Evolutionary conservation across 2,113 vertebrate genomes (phyloP).

Genomic region (Zingel zingel): DNA sequence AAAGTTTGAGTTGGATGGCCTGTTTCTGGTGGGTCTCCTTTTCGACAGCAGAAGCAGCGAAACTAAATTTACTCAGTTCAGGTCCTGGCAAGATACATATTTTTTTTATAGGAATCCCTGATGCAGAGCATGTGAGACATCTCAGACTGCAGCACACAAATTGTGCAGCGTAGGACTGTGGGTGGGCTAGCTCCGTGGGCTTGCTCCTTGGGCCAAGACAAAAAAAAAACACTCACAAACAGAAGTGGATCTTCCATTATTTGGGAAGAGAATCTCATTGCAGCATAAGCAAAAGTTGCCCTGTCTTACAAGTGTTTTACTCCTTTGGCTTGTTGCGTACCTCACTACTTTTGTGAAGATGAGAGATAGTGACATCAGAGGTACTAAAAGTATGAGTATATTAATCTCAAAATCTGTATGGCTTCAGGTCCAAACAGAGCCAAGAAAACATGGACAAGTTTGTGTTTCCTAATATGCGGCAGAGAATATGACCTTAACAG

Average conservation of each 20-base stretch:
- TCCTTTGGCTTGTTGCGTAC: slow-evolving; percentile 50
- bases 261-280: slow-evolving; percentile 45
- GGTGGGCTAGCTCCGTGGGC: slow-evolving; percentile 59
- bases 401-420: slow-evolving; percentile 28
- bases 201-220: slow-evolving; percentile 49
- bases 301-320: slow-evolving; percentile 36
- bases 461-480: slow-evolving; percentile 39
- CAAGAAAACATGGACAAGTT: slow-evolving; percentile 8
- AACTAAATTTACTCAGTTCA: slow-evolving; percentile 60
- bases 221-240: slow-evolving; percentile 42
- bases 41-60: slow-evolving; percentile 54
- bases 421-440: slow-evolving; percentile 56
- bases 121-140: slow-evolving; percentile 67
- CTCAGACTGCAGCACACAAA: slow-evolving; percentile 59
- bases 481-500: slow-evolving; percentile 39
- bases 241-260: slow-evolving; percentile 40
- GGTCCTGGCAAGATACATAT: slow-evolving; percentile 36
- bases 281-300: slow-evolving; percentile 51
- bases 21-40: slow-evolving; percentile 45
- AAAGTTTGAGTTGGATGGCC: slow-evolving; percentile 37
- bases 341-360: slow-evolving; percentile 45
- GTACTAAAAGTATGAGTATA: slow-evolving; percentile 42
- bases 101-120: slow-evolving; percentile 30
- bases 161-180: slow-evolving; percentile 49
- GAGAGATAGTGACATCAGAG: slow-evolving; percentile 61